phyloP scores from a whole-genome alignment of 2,888 invertebrate genomes.

The Ametastegia equiseti region DNA sequence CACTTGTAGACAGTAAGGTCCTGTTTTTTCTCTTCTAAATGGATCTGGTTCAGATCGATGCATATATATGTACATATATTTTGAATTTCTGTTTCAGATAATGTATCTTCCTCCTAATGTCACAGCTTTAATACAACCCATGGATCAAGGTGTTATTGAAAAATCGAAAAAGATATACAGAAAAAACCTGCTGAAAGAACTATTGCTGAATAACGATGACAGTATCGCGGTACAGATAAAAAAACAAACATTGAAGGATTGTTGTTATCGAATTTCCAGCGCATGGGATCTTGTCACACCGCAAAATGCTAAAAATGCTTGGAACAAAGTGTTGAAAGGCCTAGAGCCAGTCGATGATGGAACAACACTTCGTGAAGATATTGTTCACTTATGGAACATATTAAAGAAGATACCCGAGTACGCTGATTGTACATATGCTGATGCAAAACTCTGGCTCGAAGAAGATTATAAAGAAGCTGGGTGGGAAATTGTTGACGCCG shows the following conservation, averaged over 20 bases:
- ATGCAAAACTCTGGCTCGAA: too few species aligned
- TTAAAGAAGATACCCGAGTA: too few species aligned
- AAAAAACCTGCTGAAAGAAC: conserved; percentile 9
- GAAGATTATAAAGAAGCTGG: neutral
- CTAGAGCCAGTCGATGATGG: too few species aligned
- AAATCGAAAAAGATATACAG: conserved; percentile 36
- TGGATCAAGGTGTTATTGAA: conserved; percentile 50
- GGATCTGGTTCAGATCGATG: too few species aligned
- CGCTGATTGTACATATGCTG: too few species aligned
- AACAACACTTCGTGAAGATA: too few species aligned
- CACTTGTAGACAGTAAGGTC: too few species aligned
- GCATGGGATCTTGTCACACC: neutral
- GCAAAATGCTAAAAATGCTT: neutral
- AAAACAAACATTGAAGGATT: neutral
- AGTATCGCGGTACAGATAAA: neutral
- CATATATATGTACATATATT: too few species aligned
- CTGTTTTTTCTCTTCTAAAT: too few species aligned
- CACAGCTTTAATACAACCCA: conserved; percentile 42
- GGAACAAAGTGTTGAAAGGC: too few species aligned
- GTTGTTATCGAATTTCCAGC: neutral
- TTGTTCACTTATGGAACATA: too few species aligned
- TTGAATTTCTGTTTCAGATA: conserved; percentile 31
- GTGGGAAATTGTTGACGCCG: conserved; percentile 51
- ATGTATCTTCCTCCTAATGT: conserved; percentile 44
- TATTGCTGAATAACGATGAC: conserved; percentile 11